These are phyloP conservation scores for Aegypius monachus DNA, from an alignment of 2,113 vertebrate genomes.

Conservation along the genomic window DNA sequence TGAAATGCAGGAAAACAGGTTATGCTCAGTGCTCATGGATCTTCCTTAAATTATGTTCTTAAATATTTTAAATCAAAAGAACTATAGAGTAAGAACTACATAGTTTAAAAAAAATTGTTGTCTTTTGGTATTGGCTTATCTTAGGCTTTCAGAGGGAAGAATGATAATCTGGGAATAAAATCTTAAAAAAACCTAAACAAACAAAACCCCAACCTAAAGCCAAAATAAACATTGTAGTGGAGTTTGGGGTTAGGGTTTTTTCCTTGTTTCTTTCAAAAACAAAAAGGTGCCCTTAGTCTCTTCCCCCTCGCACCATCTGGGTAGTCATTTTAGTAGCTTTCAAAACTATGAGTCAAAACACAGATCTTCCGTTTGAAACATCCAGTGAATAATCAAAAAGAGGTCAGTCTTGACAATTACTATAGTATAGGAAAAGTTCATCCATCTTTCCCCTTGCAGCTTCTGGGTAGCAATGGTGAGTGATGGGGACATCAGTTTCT, in stretches of 20 bases:
- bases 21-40: background rate
- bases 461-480: background rate
- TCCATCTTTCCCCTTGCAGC: background rate
- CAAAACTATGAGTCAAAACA: background rate
- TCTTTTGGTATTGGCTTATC: background rate
- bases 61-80: background rate
- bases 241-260: background rate
- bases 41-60: background rate
- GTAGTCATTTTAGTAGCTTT: background rate
- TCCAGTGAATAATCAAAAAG: background rate
- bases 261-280: background rate
- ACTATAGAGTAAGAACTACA: background rate
- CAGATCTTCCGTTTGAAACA: background rate
- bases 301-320: too few relatives aligned
- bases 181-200: background rate
- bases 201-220: background rate
- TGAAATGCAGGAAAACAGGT: background rate
- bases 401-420: background rate
- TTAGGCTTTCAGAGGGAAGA: background rate
- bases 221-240: background rate
- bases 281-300: background rate
- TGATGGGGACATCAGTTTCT: background rate
- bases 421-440: background rate
- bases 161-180: background rate
- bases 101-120: background rate